These are phyloP conservation scores for Lepilemur septentrionalis DNA, from an alignment of 2,797 vertebrate species.

Conservation along the genomic window DNA sequence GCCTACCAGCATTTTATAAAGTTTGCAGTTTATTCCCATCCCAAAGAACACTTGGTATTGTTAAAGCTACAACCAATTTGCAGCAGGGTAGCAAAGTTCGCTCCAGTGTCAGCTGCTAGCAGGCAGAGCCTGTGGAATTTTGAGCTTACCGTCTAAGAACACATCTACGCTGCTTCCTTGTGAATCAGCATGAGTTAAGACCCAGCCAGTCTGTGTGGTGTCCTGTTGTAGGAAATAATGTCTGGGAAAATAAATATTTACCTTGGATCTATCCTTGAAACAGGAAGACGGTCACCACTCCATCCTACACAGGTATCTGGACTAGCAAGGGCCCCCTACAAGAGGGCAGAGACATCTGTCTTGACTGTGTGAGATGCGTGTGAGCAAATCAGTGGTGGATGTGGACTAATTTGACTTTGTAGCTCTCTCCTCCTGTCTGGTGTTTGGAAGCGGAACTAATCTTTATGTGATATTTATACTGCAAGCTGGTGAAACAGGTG, in stretches of 20 bases:
- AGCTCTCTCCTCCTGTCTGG: not conserved
- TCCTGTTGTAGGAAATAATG: not conserved
- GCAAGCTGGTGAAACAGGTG: not conserved
- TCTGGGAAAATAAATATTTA: slow-evolving; percentile 17
- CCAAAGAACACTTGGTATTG: not conserved
- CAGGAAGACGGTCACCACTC: not conserved
- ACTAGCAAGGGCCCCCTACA: not conserved
- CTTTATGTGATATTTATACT: not conserved
- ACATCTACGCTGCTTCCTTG: not conserved
- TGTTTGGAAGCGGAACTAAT: not conserved
- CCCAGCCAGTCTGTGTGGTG: not conserved
- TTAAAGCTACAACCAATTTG: not conserved
- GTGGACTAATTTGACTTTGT: not conserved
- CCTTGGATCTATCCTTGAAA: not conserved
- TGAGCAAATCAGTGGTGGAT: not conserved
- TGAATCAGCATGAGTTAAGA: not conserved
- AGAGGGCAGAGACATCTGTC: not conserved
- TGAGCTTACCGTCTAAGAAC: not conserved
- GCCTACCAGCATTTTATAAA: not conserved
- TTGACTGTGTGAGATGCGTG: not conserved
- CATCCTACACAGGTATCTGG: not conserved
- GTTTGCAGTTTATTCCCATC: not conserved
- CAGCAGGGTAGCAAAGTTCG: not conserved
- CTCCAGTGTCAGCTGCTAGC: not conserved
- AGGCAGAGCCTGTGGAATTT: slow-evolving; percentile 27